Evolutionary conservation across 1,140 invertebrate species (phyloP), one percentile per base, ranked within the genome.

Genomic region (Pseudomyrmex cubaensis): DNA sequence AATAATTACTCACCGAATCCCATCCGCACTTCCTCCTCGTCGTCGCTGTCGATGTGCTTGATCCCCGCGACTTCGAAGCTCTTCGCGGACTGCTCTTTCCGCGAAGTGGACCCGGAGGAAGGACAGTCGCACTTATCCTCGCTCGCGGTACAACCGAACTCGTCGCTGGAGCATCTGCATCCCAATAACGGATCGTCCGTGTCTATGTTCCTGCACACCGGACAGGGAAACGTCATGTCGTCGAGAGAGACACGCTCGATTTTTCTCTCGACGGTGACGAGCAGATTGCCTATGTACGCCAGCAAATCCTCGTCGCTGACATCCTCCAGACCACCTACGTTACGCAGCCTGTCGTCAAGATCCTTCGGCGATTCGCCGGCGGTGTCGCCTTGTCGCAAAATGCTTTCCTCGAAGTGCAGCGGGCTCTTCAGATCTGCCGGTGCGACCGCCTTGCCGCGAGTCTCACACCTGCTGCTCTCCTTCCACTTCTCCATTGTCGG

Each of bases 31-130:
- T 96, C 95, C 70, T 96, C 95, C 89, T 97, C 96, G 83, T 96
- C 96, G 88, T 97, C 96, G 89, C 96, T 96, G 92, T 97, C 96
- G 86, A 97, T 97, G 91, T 97, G 96, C 92, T 96, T 96, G 80
- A 96, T 96, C n/a, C 95, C 95, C 10, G 95, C 96, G 75, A 96
- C 93, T 91, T 96, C 96, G 89, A 96, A 96, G 90, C 93, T 96
- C 91, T 85, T 94, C 84, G 77, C 89, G 84, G 87, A 93, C 92
- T 91, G 91, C 90, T 90, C 91, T 90, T 83, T 91, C 74, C 56
- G 89, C 75, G 15, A 89, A 66, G 17, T 57, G 3, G 22, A 17
- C 48, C 61, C 61, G 12, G 84, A 80, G 44, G 80, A 67, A 2
- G 83, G 62, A 73, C 91, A 92, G 9, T 88, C 87, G 78, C 91